These are phyloP conservation scores for Hafferia zeledoni DNA, from an alignment of 2,797 vertebrate species.

Conservation along the genomic window DNA sequence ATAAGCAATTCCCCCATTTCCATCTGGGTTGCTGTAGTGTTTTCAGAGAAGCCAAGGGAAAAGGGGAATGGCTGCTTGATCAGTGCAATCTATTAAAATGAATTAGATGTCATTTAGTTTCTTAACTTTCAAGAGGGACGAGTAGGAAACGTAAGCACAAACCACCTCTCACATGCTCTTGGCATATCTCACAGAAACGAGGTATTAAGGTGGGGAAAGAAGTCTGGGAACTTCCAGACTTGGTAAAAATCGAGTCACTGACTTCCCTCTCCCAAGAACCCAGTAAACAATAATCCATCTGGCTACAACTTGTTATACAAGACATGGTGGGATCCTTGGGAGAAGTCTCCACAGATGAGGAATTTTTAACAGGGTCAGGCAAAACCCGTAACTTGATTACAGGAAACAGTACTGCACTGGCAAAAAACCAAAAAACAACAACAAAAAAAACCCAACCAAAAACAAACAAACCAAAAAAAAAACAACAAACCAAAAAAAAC, in stretches of 20 bases:
- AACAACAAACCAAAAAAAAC: background rate
- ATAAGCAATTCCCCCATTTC: background rate
- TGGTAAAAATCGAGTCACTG: background rate
- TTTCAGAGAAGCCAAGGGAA: background rate
- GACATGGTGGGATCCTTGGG: background rate
- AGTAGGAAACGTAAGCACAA: background rate
- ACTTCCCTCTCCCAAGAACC: background rate
- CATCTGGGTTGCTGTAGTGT: background rate
- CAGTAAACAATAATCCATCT: background rate
- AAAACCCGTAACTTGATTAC: constrained; percentile 10
- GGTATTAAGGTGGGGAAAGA: background rate
- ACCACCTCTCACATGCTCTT: background rate
- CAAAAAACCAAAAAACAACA: background rate
- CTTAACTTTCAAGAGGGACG: background rate
- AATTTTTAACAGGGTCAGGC: constrained; percentile 14
- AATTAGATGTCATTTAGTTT: background rate
- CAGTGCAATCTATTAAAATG: background rate
- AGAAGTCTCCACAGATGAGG: background rate
- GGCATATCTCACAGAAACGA: background rate
- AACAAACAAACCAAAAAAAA: background rate
- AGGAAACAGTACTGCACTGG: background rate
- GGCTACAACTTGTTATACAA: background rate
- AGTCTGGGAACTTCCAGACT: background rate
- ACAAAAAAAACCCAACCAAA: background rate
- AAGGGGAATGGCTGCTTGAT: background rate